A percentile compares a stretch with the other conserved stretches of the same genome.
Conservation (phyloP, 2,888 invertebrate species). For the Agelastica alni region DNA sequence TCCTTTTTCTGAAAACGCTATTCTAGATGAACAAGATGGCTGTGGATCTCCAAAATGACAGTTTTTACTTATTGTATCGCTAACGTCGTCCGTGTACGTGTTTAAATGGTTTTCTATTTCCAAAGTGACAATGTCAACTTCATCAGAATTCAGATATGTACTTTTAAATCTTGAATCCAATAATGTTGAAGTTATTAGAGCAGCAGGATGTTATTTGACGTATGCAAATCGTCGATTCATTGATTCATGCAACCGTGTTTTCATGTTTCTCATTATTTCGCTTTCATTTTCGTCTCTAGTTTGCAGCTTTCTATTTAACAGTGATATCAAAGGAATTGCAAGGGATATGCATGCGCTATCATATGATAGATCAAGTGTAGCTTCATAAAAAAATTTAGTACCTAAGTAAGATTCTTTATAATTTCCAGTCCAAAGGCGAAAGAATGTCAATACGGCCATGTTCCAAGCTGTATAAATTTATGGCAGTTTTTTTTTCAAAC, state of each 20-base stretch:
- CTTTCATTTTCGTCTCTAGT: neutral
- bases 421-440: neutral
- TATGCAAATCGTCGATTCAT: neutral
- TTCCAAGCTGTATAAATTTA: neutral
- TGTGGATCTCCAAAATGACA: neutral
- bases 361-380: neutral
- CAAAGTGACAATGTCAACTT: neutral
- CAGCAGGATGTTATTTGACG: neutral
- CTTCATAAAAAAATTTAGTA: too few relatives aligned
- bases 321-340: neutral
- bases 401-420: too few relatives aligned
- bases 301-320: neutral
- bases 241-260: neutral
- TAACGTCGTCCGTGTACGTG: neutral
- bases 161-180: neutral
- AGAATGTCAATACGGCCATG: neutral
- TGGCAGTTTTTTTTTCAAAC: neutral
- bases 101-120: neutral
- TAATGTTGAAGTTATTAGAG: neutral
- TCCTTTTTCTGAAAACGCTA: neutral
- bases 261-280: neutral
- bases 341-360: neutral
- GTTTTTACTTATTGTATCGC: slow-evolving; percentile 1
- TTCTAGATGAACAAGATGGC: neutral
- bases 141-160: neutral